These are phyloP conservation scores for Pyrrhia umbra DNA, from an alignment of 2,888 invertebrate species.

Conservation along the genomic window DNA sequence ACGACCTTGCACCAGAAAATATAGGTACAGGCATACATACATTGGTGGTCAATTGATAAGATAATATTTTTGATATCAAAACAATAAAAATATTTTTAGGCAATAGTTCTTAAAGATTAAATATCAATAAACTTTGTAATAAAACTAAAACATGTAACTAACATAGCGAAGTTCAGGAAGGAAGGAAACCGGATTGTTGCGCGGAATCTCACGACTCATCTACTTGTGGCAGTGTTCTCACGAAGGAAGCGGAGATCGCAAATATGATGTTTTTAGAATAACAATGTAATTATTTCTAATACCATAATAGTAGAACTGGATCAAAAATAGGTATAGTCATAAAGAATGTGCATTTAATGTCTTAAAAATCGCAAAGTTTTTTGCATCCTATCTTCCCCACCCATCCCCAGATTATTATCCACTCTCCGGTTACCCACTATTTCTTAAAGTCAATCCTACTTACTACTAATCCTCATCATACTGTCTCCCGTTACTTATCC, in stretches of 20 bases:
- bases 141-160: not conserved
- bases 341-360: too few species aligned
- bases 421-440: too few species aligned
- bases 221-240: conserved; percentile 8
- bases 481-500: conserved; percentile 23
- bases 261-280: not conserved
- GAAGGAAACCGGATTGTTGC: conserved; percentile 28
- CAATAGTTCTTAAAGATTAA: not conserved
- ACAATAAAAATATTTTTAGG: not conserved
- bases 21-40: too few species aligned
- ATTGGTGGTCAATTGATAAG: conserved; percentile 35
- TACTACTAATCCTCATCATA: conserved; percentile 10
- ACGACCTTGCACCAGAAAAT: conserved; percentile 38
- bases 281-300: too few species aligned
- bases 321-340: too few species aligned
- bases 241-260: not conserved
- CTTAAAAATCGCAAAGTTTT: too few species aligned
- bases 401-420: too few species aligned
- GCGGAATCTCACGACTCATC: conserved; percentile 26
- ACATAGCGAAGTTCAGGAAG: conserved; percentile 3
- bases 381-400: too few species aligned
- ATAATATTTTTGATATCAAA: conserved; percentile 10
- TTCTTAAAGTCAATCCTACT: too few species aligned
- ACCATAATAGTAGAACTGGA: too few species aligned
- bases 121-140: not conserved